Percentiles rank a stretch among this genome's conserved stretches.
These are phyloP conservation scores for Noctua janthe DNA, from an alignment of 2,888 invertebrate species.

Conservation along the genomic window DNA sequence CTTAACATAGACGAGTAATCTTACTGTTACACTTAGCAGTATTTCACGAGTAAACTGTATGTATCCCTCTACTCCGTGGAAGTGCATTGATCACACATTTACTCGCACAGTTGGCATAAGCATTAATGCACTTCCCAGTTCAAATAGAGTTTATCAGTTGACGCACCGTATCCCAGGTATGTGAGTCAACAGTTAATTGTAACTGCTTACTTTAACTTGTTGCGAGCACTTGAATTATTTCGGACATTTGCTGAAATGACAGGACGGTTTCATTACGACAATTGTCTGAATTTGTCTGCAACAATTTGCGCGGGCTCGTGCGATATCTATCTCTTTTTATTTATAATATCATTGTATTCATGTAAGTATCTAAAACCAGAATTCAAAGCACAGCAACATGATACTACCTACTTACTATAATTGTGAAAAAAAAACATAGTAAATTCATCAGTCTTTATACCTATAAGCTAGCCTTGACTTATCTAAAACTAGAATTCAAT, in stretches of 20 bases:
- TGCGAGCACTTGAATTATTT: conserved; percentile 9
- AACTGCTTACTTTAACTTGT: conserved; percentile 52
- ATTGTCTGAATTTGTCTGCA: too few species aligned
- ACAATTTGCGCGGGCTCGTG: too few species aligned
- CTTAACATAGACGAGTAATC: conserved; percentile 32
- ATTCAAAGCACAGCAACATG: neutral
- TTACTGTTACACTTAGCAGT: conserved; percentile 24
- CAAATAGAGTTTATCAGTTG: conserved; percentile 62
- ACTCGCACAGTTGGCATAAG: conserved; percentile 36
- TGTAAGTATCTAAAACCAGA: neutral
- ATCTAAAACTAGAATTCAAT: conserved; percentile 1
- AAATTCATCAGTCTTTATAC: neutral
- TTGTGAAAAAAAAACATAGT: neutral
- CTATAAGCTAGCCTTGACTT: neutral
- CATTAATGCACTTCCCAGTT: conserved; percentile 57
- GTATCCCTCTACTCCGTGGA: conserved; percentile 10
- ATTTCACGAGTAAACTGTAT: conserved; percentile 33
- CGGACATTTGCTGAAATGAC: conserved; percentile 18
- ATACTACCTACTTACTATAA: neutral
- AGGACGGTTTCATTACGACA: neutral
- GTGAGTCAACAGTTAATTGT: conserved; percentile 64
- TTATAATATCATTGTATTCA: too few species aligned
- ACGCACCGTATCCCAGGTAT: conserved; percentile 57
- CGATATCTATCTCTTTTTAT: too few species aligned
- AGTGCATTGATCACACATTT: conserved; percentile 50